Conservation (phyloP, 2,797 vertebrate genomes). For the Pseudochirops corinnae region DNA sequence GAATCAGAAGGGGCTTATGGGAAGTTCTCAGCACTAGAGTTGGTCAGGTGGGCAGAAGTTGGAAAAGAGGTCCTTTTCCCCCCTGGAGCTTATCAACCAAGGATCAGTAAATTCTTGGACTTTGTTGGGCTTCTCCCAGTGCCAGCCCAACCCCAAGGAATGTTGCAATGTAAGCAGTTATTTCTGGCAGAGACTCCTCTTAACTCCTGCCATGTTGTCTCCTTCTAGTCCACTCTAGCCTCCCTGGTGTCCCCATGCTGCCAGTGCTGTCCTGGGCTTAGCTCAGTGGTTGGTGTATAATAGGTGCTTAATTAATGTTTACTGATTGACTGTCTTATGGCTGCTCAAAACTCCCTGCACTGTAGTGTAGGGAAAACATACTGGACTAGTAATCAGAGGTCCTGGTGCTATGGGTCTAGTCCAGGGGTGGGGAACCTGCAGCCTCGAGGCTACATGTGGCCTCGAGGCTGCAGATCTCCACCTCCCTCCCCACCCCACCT, state of each 20-base stretch:
- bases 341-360: background rate
- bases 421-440: too few relatives aligned
- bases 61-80: background rate
- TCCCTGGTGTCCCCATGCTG: background rate
- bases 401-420: background rate
- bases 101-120: background rate
- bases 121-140: background rate
- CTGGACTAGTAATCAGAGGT: background rate
- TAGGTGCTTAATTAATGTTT: background rate
- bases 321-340: background rate
- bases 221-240: background rate
- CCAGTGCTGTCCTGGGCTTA: background rate
- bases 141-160: background rate
- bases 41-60: background rate
- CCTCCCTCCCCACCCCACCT: too few relatives aligned
- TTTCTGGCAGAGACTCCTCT: background rate
- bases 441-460: too few relatives aligned
- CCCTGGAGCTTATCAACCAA: background rate
- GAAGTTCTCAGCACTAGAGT: background rate
- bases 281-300: background rate
- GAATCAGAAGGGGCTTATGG: background rate
- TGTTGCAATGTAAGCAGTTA: background rate
- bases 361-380: background rate
- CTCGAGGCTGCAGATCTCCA: too few relatives aligned
- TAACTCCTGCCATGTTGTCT: background rate